phyloP scores from a whole-genome alignment of 92 coral and sea anemone species.

The Phenganax stokvisi region DNA sequence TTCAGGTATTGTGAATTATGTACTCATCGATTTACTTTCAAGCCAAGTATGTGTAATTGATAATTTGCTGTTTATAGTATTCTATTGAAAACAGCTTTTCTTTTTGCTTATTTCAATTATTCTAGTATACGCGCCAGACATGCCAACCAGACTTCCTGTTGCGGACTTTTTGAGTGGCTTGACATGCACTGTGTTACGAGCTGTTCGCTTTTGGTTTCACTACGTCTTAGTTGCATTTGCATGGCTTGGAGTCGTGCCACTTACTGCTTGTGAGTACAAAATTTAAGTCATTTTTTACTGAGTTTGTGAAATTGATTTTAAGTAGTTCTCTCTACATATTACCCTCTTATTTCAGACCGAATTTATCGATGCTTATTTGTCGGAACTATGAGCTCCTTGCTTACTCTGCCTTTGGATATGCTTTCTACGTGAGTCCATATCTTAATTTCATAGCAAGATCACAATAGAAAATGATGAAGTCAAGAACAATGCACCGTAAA shows the following conservation, averaged over 20 bases:
- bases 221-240: constrained; percentile 94
- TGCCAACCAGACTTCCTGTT: constrained; percentile 92
- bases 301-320: background rate
- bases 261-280: constrained; percentile 88
- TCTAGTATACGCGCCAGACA: constrained; percentile 86
- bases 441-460: background rate
- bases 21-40: constrained; percentile 88
- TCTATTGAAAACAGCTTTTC: background rate
- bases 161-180: constrained; percentile 87
- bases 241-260: constrained; percentile 97
- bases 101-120: background rate
- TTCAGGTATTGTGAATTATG: constrained; percentile 95
- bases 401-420: constrained; percentile 92
- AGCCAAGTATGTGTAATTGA: constrained; percentile 74
- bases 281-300: background rate
- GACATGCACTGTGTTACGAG: constrained; percentile 71
- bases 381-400: constrained; percentile 88
- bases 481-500: no score
- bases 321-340: background rate
- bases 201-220: constrained; percentile 89
- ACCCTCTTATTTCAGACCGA: constrained; percentile 60
- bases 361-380: constrained; percentile 93
- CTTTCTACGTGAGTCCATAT: constrained; percentile 72
- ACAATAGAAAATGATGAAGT: no score
- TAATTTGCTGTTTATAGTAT: background rate